Conservation (phyloP, 2,888 invertebrate genomes). For the Pandemis cinnamomeana region DNA sequence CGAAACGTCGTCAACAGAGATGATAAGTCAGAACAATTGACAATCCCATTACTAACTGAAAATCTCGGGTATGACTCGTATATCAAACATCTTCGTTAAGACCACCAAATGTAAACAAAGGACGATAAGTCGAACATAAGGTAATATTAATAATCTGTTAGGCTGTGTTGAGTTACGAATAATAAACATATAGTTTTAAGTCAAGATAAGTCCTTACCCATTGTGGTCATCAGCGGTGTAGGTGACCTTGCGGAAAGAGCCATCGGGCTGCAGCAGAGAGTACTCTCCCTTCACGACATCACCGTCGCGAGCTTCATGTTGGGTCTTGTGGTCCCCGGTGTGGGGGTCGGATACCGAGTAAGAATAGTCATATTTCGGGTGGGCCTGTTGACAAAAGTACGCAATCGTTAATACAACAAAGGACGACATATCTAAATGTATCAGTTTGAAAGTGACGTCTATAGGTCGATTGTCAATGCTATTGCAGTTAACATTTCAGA, state of each 20-base stretch:
- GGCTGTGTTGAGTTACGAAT: not conserved
- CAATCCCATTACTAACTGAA: no score
- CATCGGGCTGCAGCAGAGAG: conserved; percentile 79
- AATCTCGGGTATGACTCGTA: no score
- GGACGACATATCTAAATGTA: conserved; percentile 11
- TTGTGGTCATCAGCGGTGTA: conserved; percentile 82
- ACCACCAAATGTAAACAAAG: not conserved
- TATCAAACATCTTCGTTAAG: not conserved
- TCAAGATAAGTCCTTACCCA: conserved; percentile 60
- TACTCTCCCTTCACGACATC: conserved; percentile 81
- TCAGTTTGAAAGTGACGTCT: conserved; percentile 18
- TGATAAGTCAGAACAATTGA: no score
- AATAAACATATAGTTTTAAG: not conserved
- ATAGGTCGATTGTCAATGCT: conserved; percentile 34
- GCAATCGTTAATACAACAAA: not conserved
- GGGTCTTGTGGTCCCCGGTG: conserved; percentile 82
- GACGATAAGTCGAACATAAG: not conserved
- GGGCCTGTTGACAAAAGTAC: conserved; percentile 60
- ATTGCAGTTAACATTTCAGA: conserved; percentile 30
- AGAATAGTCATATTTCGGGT: conserved; percentile 81
- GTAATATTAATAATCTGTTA: not conserved
- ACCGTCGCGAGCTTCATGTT: conserved; percentile 78
- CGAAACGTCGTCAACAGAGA: not conserved
- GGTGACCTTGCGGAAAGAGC: conserved; percentile 81
- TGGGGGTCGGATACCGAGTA: conserved; percentile 82